Evolutionary conservation across 2,888 invertebrate genomes (phyloP).

Genomic region (Cyaniris semiargus): DNA sequence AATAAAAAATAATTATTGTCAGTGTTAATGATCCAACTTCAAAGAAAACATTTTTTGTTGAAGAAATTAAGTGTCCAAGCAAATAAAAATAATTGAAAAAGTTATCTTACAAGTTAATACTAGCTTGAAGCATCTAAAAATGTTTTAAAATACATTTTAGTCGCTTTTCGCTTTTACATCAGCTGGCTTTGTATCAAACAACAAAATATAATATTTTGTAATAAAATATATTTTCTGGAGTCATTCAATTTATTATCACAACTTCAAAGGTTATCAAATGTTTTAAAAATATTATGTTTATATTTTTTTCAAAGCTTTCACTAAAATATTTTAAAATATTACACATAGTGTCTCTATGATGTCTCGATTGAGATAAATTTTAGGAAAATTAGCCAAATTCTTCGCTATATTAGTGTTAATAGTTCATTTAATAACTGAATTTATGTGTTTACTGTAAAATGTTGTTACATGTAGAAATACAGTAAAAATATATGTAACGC

Average conservation of each 20-base stretch:
- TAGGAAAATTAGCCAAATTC: background rate
- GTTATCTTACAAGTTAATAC: background rate
- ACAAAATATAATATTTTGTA: background rate
- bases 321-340: slow-evolving; percentile 1
- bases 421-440: background rate
- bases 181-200: slow-evolving; percentile 18
- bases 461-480: background rate
- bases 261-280: slow-evolving; percentile 28
- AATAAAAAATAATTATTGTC: slow-evolving; percentile 34
- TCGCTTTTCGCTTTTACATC: background rate
- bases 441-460: background rate
- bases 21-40: slow-evolving; percentile 46
- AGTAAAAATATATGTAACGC: background rate
- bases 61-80: slow-evolving; percentile 41
- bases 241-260: slow-evolving; percentile 25
- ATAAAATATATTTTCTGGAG: background rate
- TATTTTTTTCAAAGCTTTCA: slow-evolving; percentile 5
- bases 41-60: slow-evolving; percentile 47
- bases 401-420: background rate
- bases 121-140: background rate
- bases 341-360: background rate
- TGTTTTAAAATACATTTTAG: slow-evolving; percentile 28
- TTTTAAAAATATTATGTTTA: background rate
- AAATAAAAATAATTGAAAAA: slow-evolving; percentile 25
- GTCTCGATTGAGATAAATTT: background rate